Conservation (phyloP, 2,113 vertebrate genomes). For the Epinephelus fuscoguttatus region DNA sequence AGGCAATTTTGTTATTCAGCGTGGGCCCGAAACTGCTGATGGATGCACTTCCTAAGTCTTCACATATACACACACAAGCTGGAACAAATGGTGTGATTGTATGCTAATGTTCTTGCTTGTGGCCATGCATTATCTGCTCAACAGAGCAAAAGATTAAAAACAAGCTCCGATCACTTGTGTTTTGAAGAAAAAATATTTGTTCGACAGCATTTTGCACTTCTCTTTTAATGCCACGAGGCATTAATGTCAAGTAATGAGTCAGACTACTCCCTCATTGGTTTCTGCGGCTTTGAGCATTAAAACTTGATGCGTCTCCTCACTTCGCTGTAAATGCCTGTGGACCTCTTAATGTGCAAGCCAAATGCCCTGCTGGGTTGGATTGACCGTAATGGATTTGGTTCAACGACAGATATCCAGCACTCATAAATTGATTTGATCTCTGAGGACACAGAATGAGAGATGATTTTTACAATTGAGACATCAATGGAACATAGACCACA, state of each 20-base stretch:
- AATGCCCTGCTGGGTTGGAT: conserved; percentile 79
- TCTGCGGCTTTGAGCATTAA: conserved; percentile 86
- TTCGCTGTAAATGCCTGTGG: conserved; percentile 82
- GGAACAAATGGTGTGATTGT: conserved; percentile 70
- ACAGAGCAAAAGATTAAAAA: conserved; percentile 79
- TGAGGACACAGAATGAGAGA: conserved; percentile 78
- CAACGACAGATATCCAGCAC: conserved; percentile 81
- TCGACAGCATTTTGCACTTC: conserved; percentile 75
- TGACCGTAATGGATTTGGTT: conserved; percentile 85
- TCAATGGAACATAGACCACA: conserved; percentile 84
- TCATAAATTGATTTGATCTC: conserved; percentile 86
- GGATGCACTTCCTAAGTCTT: conserved; percentile 74
- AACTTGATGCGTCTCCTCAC: conserved; percentile 83
- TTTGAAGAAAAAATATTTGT: conserved; percentile 62
- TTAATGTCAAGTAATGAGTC: conserved; percentile 78
- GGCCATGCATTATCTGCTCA: conserved; percentile 78
- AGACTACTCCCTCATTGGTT: conserved; percentile 82
- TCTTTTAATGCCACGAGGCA: conserved; percentile 73
- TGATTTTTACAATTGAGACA: conserved; percentile 84
- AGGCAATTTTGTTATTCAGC: conserved; percentile 78
- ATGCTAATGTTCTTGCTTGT: conserved; percentile 75
- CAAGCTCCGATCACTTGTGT: conserved; percentile 70
- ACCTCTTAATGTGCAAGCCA: conserved; percentile 85
- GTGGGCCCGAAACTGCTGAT: conserved; percentile 76
- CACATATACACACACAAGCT: conserved; percentile 51